Evolutionary conservation across 2,888 invertebrate genomes (phyloP), one percentile per base, ranked within the genome.

Genomic region (Synergus laeviventris): DNA sequence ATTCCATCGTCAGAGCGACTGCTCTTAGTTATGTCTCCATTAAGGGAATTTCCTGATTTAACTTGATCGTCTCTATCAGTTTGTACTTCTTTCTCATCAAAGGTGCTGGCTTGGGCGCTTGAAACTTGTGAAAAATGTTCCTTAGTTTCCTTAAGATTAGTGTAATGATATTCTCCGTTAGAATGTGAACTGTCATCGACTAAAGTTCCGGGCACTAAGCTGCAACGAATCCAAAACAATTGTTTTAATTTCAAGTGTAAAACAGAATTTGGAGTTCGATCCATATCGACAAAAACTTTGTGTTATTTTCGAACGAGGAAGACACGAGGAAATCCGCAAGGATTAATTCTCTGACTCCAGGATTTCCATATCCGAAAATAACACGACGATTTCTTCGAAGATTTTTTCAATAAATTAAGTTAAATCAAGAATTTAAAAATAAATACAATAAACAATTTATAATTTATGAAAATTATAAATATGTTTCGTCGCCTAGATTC

Each of bases 1-100:
- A 36, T 11, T 49, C 49, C 24, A 9, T 66, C 16, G 0, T 31
- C 70, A 49, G 49, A 70, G 9, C 9, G 12, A 70, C 36, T 31
- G 0, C n/a, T 31, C 24, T 5, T 36, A 31, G 31, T 70, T 12
- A 8, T 31, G 31, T 70, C 70, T 31, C 31, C 24, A 5, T 49
- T 70, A 31, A n/a, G 49, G n/a, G 62, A 62, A 62, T 38, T 38
- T 12, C 5, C 12, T 3, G 38, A 62, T n/a, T n/a, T 11, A 38
- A 8, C 62, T 18, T 62, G 36, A 45, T 70, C 66, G 12, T 39
- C 62, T 18, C 21, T 31, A 70, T 70, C 31, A 49, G 45, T 70
- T 49, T 70, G 70, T 49, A 70, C 70, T 49, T 70, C 31, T 70
- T 49, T 70, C 3, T 49, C 49, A 49, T 70, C 70, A 49, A 45